These are phyloP conservation scores for Ptychoptera contaminata DNA, from an alignment of 2,888 invertebrate species.

Conservation along the genomic window DNA sequence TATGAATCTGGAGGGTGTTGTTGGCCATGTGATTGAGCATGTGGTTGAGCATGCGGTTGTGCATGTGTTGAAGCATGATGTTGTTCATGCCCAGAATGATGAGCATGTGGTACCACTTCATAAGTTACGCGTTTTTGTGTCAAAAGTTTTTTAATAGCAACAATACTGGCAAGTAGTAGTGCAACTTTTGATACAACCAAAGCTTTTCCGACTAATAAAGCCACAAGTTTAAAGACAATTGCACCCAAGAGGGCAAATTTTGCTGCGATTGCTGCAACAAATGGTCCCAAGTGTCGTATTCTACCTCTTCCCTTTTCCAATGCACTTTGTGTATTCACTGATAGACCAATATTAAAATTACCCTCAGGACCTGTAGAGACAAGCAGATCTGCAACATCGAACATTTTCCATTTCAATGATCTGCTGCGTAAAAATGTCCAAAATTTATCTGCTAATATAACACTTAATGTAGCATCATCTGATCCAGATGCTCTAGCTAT, in stretches of 20 bases:
- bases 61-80: constrained; percentile 37
- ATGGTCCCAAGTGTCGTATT: constrained; percentile 48
- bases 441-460: constrained; percentile 55
- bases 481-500: constrained; percentile 32
- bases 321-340: constrained; percentile 44
- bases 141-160: constrained; percentile 69
- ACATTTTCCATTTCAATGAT: constrained; percentile 59
- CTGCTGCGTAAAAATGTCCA: constrained; percentile 62
- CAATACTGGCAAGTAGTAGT: constrained; percentile 59
- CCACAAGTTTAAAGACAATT: constrained; percentile 63
- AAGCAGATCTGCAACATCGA: constrained; percentile 65
- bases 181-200: constrained; percentile 73
- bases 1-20: background rate
- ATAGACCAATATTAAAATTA: constrained; percentile 43
- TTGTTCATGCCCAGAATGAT: constrained; percentile 40
- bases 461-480: constrained; percentile 43
- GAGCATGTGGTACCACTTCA: constrained; percentile 58
- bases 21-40: background rate
- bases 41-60: constrained; percentile 34
- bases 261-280: constrained; percentile 60
- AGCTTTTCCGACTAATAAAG: constrained; percentile 70
- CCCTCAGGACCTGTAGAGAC: constrained; percentile 51
- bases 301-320: constrained; percentile 51
- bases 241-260: constrained; percentile 70
- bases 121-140: constrained; percentile 53